A percentile compares a stretch with the other conserved stretches of the same genome.
Evolutionary conservation across 2,113 vertebrate genomes (phyloP).

Genomic region (Helogale parvula): DNA sequence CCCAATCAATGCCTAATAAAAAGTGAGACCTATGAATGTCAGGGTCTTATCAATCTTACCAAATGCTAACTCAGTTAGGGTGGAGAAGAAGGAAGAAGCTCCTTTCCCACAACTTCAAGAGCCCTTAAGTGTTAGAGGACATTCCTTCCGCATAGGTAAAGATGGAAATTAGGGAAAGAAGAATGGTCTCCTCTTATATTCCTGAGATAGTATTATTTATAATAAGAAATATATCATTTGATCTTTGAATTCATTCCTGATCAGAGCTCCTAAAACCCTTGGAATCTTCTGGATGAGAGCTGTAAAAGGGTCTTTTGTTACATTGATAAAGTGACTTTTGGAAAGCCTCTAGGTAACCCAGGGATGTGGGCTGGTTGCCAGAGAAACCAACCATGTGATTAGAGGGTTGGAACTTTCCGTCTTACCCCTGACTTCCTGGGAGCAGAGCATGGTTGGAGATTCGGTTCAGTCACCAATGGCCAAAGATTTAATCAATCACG

Average conservation of each 20-base stretch:
- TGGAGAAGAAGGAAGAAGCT: background rate
- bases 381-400: background rate
- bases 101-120: background rate
- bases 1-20: background rate
- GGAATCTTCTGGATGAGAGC: background rate
- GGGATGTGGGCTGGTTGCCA: background rate
- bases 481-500: background rate
- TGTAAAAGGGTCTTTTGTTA: background rate
- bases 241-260: background rate
- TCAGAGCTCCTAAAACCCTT: background rate
- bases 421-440: background rate
- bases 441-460: background rate
- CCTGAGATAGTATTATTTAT: background rate
- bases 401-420: background rate
- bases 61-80: background rate
- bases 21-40: background rate
- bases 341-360: background rate
- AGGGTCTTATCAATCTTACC: background rate
- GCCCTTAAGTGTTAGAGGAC: background rate
- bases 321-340: background rate
- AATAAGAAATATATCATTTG: background rate
- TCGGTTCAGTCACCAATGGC: background rate
- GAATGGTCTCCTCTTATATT: background rate
- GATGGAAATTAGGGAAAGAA: background rate
- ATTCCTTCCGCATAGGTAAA: background rate